Evolutionary conservation across 2,113 vertebrate species (phyloP), one percentile per base, ranked within the genome.

Genomic region (Tachysurus vachellii): DNA sequence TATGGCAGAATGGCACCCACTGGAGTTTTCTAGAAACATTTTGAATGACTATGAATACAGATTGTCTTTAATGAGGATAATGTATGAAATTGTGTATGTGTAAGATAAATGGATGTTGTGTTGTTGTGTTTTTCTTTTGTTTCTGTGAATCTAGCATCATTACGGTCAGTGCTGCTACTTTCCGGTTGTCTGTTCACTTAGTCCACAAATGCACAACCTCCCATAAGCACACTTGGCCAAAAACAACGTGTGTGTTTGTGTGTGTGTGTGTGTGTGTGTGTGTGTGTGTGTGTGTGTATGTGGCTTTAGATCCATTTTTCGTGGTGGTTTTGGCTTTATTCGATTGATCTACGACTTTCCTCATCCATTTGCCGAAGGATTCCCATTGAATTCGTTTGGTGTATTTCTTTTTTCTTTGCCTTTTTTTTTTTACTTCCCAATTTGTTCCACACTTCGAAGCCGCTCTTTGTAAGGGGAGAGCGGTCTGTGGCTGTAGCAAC

Each of bases 321-420:
- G 84, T 19, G 42, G 56, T 54, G 56, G 31, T 77, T 61, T 59
- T 76, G 75, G 75, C 36, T 54, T 84, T 17, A 36, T 82, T 84
- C 53, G 36, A 88, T 84, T 88, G 89, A 88, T 89, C 88, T 70
- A 31, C 66, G 79, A 64, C 86, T 86, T 86, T 83, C 75, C 88
- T 88, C 47, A 31, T 70, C 85, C 82, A 76, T 90, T 89, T 88
- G 57, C 36, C 62, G 10, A 84, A 88, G 83, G 85, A 70, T 86
- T 82, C 90, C 73, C 13, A 66, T 36, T 61, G 79, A 83, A 86
- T 68, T 19, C 53, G 42, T 31, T 19, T 50, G 77, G 47, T 86
- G 53, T 56, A 50, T 76, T 68, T 75, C 42, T 12, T 75, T 73
- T 23, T 68, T 68, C 13, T 62, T 44, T 68, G 13, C 16, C 23